phyloP scores from a whole-genome alignment of 2,797 vertebrate genomes.

The Ctenopoma kingsleyae region DNA sequence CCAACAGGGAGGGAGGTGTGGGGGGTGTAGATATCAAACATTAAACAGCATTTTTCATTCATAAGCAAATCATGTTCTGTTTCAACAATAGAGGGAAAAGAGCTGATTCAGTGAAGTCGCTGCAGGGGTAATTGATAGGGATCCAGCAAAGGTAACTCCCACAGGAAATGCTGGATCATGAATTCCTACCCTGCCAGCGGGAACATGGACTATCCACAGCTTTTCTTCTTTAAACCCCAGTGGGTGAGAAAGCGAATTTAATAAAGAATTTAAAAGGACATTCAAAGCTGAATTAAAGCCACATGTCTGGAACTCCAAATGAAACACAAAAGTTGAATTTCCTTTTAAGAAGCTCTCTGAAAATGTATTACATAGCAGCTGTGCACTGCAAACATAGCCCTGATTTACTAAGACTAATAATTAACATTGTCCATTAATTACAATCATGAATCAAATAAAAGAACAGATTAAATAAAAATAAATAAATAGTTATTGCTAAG shows the following conservation, averaged over 20 bases:
- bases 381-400: slow-evolving; percentile 1
- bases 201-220: slow-evolving; percentile 69
- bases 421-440: background rate
- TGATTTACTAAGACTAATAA: slow-evolving; percentile 19
- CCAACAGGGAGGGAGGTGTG: slow-evolving; percentile 25
- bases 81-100: slow-evolving; percentile 81
- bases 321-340: slow-evolving; percentile 19
- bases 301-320: slow-evolving; percentile 40
- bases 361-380: background rate
- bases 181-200: slow-evolving; percentile 72
- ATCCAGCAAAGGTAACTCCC: slow-evolving; percentile 79
- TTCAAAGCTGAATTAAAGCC: slow-evolving; percentile 63
- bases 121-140: slow-evolving; percentile 84
- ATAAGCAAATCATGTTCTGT: slow-evolving; percentile 82
- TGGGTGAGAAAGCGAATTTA: slow-evolving; percentile 66
- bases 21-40: slow-evolving; percentile 74
- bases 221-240: slow-evolving; percentile 46
- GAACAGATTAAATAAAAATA: background rate
- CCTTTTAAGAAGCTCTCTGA: slow-evolving; percentile 12
- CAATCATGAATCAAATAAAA: slow-evolving; percentile 11
- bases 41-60: slow-evolving; percentile 86
- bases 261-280: slow-evolving; percentile 70
- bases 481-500: slow-evolving; percentile 6
- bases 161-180: slow-evolving; percentile 78
- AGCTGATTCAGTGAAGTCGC: slow-evolving; percentile 82